phyloP scores from a whole-genome alignment of 2,888 invertebrate species.

The Dryobota labecula region DNA sequence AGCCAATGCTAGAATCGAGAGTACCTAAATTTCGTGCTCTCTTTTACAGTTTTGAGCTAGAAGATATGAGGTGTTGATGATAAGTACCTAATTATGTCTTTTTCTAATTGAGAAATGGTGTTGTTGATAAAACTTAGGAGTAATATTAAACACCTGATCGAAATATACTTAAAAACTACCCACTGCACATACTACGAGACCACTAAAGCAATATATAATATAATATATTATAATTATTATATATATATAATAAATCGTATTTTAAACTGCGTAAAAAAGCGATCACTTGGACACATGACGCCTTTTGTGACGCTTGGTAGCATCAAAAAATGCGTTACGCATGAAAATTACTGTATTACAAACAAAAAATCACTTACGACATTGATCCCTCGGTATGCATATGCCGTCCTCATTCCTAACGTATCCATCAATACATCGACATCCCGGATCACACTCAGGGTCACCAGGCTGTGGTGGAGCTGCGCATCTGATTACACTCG shows the following conservation, averaged over 20 bases:
- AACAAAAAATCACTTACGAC: conserved; percentile 29
- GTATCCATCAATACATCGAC: conserved; percentile 71
- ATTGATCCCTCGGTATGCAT: conserved; percentile 63
- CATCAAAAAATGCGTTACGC: neutral
- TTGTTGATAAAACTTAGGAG: neutral
- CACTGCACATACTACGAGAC: neutral
- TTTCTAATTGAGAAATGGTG: neutral
- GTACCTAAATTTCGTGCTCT: conserved; percentile 62
- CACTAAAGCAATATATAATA: too few species aligned
- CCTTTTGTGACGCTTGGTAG: neutral
- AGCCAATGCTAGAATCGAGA: conserved; percentile 57
- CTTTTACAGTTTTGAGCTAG: conserved; percentile 61
- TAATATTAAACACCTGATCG: too few species aligned
- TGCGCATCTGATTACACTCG: conserved; percentile 61
- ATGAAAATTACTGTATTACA: accelerated
- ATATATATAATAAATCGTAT: too few species aligned
- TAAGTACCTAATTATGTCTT: too few species aligned
- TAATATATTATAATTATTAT: too few species aligned
- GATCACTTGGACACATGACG: neutral
- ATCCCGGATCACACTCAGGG: conserved; percentile 66
- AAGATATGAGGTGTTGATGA: neutral
- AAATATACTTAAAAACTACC: neutral
- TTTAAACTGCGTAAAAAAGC: neutral
- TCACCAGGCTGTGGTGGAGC: conserved; percentile 69
- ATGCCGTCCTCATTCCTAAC: conserved; percentile 56